Evolutionary conservation across 2,113 vertebrate genomes (phyloP), one percentile per base, ranked within the genome.

Genomic region (Suricata suricatta): DNA sequence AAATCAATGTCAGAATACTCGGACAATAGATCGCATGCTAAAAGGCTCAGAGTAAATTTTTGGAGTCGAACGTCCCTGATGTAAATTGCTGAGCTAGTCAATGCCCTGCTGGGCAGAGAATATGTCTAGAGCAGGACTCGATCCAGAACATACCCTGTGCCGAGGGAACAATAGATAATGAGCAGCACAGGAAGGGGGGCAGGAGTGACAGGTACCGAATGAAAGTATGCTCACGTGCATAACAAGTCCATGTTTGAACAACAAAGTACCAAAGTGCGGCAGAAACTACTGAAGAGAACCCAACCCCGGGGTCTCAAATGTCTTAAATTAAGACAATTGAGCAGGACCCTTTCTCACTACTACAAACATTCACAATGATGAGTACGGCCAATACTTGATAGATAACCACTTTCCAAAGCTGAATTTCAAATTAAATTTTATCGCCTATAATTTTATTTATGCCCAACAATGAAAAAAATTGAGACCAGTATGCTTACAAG

Each of bases 181-280:
- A 23, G 29, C 2, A 6, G 19, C 44, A 33, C 27, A 33, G 88
- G n/a, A 60, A 17, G 4, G 1, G 25, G 54, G 21, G 50, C 0
- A 4, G 5, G 60, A 44, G 21, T 13, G 0, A 5, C 0, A 10
- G 0, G 7, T 1, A 7, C 5, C 7, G 31, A 11, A 57, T 15
- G 25, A 33, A 74, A 79, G 35, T 17, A 27, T 7, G 7, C 8
- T 38, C 4, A 8, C n/a, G 5, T 8, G 17, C 33, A 9, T 1
- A 33, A 14, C 11, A 35, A 31, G n/a, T 13, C 2, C 29, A 3
- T 6, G 8, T 71, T 21, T 7, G 14, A 29, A 74, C 12, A 31
- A 33, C 8, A 33, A 33, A 88, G 29, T 76, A 41, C 27, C 52
- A 72, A 33, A 5, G 9, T 5, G 33, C 12, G 33, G 12, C 21